Conservation (phyloP, 2,113 vertebrate genomes). For the Caloenas nicobarica region DNA sequence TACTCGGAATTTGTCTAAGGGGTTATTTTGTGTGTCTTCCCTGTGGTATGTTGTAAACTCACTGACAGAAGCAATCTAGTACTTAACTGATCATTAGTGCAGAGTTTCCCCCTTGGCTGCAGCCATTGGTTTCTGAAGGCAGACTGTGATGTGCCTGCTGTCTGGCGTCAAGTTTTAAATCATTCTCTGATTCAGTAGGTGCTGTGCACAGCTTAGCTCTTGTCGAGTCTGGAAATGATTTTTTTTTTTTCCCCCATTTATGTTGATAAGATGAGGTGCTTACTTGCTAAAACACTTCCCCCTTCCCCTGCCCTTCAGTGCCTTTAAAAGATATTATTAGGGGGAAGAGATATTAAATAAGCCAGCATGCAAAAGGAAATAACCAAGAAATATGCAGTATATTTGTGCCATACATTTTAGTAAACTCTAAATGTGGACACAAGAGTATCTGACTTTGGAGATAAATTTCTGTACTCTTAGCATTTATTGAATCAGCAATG, state of each 20-base stretch:
- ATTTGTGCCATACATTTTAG: neutral
- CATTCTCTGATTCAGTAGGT: neutral
- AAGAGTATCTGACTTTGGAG: neutral
- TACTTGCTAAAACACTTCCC: neutral
- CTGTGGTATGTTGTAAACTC: neutral
- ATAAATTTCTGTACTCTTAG: slow-evolving; percentile 19
- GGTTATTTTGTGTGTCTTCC: neutral
- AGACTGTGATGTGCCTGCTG: neutral
- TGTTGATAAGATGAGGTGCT: neutral
- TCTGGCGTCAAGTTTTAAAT: neutral
- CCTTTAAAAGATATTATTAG: neutral
- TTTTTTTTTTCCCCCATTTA: neutral
- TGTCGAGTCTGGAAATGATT: neutral
- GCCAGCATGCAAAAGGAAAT: neutral
- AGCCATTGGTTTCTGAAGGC: neutral
- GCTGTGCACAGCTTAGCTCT: neutral
- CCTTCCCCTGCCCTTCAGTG: neutral
- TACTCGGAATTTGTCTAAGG: neutral
- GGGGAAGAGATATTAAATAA: neutral
- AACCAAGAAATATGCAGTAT: neutral
- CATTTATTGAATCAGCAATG: slow-evolving; percentile 25
- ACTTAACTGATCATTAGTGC: neutral
- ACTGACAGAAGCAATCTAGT: neutral
- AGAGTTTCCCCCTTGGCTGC: neutral
- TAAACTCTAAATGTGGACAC: neutral